Conservation (phyloP, 2,888 invertebrate genomes). For the Chalcosyrphus nemorum region DNA sequence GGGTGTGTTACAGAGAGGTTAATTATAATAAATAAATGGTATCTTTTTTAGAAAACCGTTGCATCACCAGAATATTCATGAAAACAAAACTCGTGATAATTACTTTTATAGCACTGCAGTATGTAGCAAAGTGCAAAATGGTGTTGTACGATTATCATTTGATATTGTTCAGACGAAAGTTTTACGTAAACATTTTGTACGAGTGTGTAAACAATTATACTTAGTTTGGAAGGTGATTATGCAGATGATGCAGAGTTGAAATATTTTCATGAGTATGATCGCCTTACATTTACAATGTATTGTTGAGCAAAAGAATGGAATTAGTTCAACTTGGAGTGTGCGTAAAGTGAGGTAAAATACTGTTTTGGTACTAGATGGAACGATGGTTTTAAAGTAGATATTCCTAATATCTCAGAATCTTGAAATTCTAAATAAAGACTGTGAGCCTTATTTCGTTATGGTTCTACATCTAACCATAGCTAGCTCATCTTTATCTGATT, state of each 20-base stretch:
- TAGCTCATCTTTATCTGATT: no score
- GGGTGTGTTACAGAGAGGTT: conserved; percentile 26
- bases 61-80: conserved; percentile 39
- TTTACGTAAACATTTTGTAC: neutral
- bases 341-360: no score
- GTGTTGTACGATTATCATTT: neutral
- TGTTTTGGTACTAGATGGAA: no score
- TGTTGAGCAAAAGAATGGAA: neutral
- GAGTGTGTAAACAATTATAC: neutral
- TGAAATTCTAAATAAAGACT: no score
- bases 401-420: no score
- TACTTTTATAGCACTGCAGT: neutral
- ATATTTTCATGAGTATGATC: no score
- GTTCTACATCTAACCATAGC: no score
- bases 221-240: neutral
- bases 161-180: neutral
- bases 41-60: conserved; percentile 4
- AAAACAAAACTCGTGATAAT: conserved; percentile 29
- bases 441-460: no score
- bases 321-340: no score
- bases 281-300: no score
- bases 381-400: no score
- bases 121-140: conserved; percentile 7
- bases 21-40: conserved; percentile 14
- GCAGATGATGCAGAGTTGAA: no score